These are phyloP conservation scores for Lordiphosa collinella DNA, from an alignment of 1,140 invertebrate species.

Conservation along the genomic window DNA sequence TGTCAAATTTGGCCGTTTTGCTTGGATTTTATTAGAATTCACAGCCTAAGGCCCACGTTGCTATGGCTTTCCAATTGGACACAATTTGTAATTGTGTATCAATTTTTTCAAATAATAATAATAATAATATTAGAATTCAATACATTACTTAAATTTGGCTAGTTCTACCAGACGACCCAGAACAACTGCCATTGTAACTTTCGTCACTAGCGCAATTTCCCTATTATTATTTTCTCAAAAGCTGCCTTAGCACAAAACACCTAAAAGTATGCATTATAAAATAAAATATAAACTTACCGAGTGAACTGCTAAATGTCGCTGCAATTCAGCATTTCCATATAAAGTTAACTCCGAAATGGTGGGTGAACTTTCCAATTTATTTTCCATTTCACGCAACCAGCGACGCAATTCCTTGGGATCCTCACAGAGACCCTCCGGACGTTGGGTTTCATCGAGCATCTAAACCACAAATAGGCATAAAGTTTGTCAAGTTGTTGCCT, in stretches of 20 bases:
- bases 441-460: constrained; percentile 67
- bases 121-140: no score
- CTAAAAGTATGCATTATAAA: background rate
- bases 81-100: no score
- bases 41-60: no score
- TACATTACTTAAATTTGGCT: no score
- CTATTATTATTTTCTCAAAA: background rate
- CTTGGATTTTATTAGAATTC: no score
- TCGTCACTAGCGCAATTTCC: background rate
- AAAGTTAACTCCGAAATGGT: constrained; percentile 63
- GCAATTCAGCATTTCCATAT: constrained; percentile 61
- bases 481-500: background rate
- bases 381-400: constrained; percentile 82
- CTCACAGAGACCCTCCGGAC: constrained; percentile 59
- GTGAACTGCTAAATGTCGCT: constrained; percentile 69
- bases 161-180: no score
- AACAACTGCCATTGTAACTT: no score
- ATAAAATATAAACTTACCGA: constrained; percentile 57
- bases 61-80: no score
- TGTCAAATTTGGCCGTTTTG: no score
- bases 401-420: constrained; percentile 79
- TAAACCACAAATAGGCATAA: background rate
- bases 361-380: constrained; percentile 62
- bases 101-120: no score
- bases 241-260: background rate